phyloP scores from a whole-genome alignment of 2,888 invertebrate genomes.

The Microchrysa polita region DNA sequence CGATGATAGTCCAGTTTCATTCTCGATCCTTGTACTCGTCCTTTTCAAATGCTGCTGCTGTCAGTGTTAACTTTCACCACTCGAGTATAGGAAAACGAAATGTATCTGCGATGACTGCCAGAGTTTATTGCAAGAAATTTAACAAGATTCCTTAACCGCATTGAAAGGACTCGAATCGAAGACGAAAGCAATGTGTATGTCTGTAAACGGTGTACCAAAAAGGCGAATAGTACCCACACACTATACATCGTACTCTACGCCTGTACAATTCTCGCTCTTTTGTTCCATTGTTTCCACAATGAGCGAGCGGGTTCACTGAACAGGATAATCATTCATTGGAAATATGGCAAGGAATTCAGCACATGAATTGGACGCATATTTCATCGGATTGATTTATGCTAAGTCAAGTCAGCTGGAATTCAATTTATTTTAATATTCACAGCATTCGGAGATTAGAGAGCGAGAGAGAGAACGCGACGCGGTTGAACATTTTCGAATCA shows the following conservation, averaged over 20 bases:
- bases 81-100: too few species aligned
- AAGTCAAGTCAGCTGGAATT: neutral
- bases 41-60: neutral
- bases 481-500: too few species aligned
- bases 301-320: slow-evolving; percentile 5
- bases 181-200: too few species aligned
- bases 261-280: too few species aligned
- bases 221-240: neutral
- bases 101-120: neutral
- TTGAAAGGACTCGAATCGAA: too few species aligned
- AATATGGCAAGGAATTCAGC: slow-evolving; percentile 16
- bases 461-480: too few species aligned
- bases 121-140: slow-evolving; percentile 36
- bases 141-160: slow-evolving; percentile 2
- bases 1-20: too few species aligned
- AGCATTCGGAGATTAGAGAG: too few species aligned
- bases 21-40: neutral
- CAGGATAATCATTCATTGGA: slow-evolving; percentile 17
- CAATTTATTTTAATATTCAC: neutral
- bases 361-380: slow-evolving; percentile 2
- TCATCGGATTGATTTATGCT: slow-evolving; percentile 9
- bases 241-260: neutral
- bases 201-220: neutral
- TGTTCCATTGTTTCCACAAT: slow-evolving; percentile 1
- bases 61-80: slow-evolving; percentile 4